Evolutionary conservation across 2,888 invertebrate genomes (phyloP).

Genomic region (Nephrotoma guestfalica): DNA sequence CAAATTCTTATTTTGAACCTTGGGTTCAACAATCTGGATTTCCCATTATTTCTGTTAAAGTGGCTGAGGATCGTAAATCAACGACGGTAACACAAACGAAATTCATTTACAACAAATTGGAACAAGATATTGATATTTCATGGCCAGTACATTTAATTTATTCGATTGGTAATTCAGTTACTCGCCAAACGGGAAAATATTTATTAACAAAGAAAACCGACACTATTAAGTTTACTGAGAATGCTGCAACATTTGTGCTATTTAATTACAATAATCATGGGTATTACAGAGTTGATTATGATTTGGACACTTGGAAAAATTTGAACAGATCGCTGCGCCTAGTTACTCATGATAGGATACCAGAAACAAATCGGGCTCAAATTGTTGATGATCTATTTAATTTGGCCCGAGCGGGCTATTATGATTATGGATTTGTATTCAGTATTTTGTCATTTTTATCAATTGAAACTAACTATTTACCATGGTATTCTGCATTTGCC

Average conservation of each 20-base stretch:
- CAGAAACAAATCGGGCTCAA: constrained; percentile 58
- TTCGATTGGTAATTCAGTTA: no score
- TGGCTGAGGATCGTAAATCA: neutral
- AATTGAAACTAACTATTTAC: constrained; percentile 54
- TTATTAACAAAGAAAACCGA: no score
- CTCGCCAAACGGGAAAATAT: no score
- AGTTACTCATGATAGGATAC: constrained; percentile 35
- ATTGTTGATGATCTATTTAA: constrained; percentile 66
- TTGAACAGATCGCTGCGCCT: constrained; percentile 33
- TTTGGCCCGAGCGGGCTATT: constrained; percentile 50
- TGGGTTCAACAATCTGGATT: constrained; percentile 54
- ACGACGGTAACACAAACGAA: constrained; percentile 1
- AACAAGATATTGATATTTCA: no score
- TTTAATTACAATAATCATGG: constrained; percentile 46
- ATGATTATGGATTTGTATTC: constrained; percentile 47
- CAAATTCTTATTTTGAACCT: neutral
- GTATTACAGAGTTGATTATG: constrained; percentile 54
- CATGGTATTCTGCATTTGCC: constrained; percentile 56
- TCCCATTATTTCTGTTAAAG: constrained; percentile 42
- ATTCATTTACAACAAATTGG: neutral
- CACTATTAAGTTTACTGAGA: neutral
- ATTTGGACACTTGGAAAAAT: constrained; percentile 39
- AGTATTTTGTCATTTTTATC: constrained; percentile 51
- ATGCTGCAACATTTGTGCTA: constrained; percentile 36
- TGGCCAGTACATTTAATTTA: no score